A percentile compares a stretch with the other conserved stretches of the same genome.
phyloP scores from a whole-genome alignment of 2,888 invertebrate genomes.

The Gastracanthus pulcherrimus region DNA sequence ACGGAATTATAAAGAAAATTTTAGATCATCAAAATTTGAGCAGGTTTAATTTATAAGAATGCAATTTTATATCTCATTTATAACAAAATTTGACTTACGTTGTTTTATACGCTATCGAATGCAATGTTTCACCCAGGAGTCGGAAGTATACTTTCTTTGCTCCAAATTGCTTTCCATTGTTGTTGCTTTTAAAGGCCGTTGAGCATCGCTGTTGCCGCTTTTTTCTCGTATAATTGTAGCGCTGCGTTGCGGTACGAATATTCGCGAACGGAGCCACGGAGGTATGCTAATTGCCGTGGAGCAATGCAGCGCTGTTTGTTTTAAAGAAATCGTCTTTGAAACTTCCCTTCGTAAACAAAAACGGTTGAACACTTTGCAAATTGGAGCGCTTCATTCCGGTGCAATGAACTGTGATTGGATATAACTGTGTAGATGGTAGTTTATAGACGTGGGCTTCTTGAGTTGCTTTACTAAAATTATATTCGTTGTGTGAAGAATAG shows the following conservation, averaged over 20 bases:
- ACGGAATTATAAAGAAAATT: too few species aligned
- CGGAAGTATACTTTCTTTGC: conserved; percentile 49
- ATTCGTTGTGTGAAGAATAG: background rate
- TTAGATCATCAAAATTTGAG: too few species aligned
- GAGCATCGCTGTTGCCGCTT: background rate
- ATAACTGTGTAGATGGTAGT: background rate
- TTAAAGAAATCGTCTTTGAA: background rate
- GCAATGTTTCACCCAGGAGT: too few species aligned
- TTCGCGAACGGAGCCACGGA: background rate
- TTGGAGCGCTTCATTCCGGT: conserved; percentile 4
- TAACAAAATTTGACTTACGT: too few species aligned
- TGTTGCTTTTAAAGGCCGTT: background rate
- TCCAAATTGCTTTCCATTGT: conserved; percentile 42
- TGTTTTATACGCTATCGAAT: background rate
- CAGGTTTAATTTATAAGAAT: too few species aligned
- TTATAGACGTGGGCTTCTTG: background rate
- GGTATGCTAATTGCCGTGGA: background rate
- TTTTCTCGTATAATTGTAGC: conserved; percentile 31
- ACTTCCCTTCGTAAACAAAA: background rate
- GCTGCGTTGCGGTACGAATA: background rate
- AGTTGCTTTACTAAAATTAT: too few species aligned
- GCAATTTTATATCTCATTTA: too few species aligned
- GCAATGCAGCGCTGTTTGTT: background rate
- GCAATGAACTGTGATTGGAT: background rate
- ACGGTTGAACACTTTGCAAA: background rate